Base-by-base conservation (phyloP, 2,113 vertebrate species). In the Nothobranchius kuhntae region DNA sequence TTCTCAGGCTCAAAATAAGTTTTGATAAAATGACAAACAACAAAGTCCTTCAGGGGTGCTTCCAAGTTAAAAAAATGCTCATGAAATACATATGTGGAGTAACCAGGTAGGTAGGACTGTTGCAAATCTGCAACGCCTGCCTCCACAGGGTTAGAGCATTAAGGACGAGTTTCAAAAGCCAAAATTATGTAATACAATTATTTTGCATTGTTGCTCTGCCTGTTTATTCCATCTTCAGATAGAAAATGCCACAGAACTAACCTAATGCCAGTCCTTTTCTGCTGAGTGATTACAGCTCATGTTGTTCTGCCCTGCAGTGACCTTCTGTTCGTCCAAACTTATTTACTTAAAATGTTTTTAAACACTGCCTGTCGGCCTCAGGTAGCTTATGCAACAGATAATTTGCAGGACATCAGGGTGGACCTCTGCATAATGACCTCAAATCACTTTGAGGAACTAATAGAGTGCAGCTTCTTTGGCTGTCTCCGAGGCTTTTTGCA, bases 311-410 rank as follows among this genome's bases (percentile, higher is more conserved):
- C 56, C 75, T 21, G 24, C 65, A 53, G 56, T 13, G 17, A 54
- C 73, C 46, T 71, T 55, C 72, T 68, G 58, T 77, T 83, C 73
- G 76, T 44, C 58, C 67, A 51, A 26, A 73, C 59, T 67, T 71
- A 83, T 82, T 83, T 73, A n/a, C 71, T 63, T 46, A 72, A 70
- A 81, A 89, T 85, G 38, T 73, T 89, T 81, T 87, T 79, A 85
- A 84, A 78, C 76, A 65, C 75, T 53, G 51, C 48, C 52, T 69
- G 61, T 17, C 66, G 45, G 66, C 72, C 68, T 53, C 67, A 71
- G 76, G 84, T 77, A 71, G 64, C 68, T 60, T 66, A 69, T 73
- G 73, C 65, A 80, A 73, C 48, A 70, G 68, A 71, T 64, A 81
- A 79, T 89, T 88, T 89, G 71, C 75, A 65, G 51, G 71, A 82